These are phyloP conservation scores for Sebastes jordani DNA, from an alignment of 2,797 vertebrate genomes.

Conservation along the genomic window DNA sequence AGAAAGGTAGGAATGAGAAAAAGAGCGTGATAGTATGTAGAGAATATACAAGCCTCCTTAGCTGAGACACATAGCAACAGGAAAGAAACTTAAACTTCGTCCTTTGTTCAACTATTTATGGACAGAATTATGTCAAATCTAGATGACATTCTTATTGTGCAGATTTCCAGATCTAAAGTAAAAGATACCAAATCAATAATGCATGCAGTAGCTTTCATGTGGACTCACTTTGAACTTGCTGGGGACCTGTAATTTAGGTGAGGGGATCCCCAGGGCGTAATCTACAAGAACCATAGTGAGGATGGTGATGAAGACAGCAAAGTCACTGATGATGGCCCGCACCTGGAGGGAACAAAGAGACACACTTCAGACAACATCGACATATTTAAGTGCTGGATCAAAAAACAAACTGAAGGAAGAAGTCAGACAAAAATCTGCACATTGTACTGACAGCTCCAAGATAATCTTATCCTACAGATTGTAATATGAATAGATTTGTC, in stretches of 20 bases:
- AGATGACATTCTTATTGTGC: rapidly evolving
- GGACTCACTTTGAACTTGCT: slow-evolving; percentile 93
- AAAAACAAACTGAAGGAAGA: too few relatives aligned
- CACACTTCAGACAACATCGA: neutral
- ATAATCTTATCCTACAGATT: too few relatives aligned
- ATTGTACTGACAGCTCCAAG: too few relatives aligned
- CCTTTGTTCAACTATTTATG: neutral
- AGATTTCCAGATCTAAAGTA: neutral
- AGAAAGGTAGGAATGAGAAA: neutral
- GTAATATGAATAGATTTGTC: too few relatives aligned
- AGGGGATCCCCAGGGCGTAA: slow-evolving; percentile 93
- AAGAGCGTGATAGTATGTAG: too few relatives aligned
- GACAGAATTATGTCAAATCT: neutral
- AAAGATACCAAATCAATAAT: neutral
- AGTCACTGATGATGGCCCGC: slow-evolving; percentile 95
- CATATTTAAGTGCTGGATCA: neutral
- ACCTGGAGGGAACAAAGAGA: slow-evolving; percentile 78
- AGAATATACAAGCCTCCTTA: neutral
- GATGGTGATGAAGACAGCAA: slow-evolving; percentile 98
- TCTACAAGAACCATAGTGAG: slow-evolving; percentile 94
- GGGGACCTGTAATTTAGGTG: slow-evolving; percentile 96
- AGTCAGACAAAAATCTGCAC: too few relatives aligned
- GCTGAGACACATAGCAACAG: neutral
- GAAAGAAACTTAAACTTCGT: neutral
- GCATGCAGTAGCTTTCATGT: neutral